Percentiles rank a stretch among this genome's conserved stretches.
Evolutionary conservation across 2,888 invertebrate genomes (phyloP).

Genomic region (Automeris io): DNA sequence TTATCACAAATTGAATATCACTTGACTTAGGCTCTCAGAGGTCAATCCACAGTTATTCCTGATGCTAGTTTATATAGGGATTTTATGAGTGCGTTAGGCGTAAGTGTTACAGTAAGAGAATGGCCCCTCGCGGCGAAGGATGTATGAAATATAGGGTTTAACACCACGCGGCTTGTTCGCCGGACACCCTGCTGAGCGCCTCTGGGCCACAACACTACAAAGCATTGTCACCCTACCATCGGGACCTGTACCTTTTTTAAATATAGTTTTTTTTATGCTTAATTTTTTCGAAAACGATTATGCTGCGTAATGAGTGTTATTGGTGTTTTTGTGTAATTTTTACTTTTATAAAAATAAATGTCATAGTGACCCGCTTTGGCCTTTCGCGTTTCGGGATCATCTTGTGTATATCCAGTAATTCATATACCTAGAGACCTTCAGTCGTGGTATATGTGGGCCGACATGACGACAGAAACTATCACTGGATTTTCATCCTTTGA

Average conservation of each 20-base stretch:
- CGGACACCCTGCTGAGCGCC: slow-evolving; percentile 43
- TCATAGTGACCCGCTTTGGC: too few species aligned
- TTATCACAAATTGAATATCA: not conserved
- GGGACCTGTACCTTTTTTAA: not conserved
- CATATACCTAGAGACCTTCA: too few species aligned
- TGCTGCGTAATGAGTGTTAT: too few species aligned
- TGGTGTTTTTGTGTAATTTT: too few species aligned
- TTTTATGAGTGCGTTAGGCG: slow-evolving; percentile 52
- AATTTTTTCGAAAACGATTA: too few species aligned
- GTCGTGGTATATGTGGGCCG: too few species aligned
- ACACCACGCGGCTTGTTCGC: slow-evolving; percentile 62
- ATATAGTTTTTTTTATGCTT: slow-evolving; percentile 7
- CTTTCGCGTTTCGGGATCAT: too few species aligned
- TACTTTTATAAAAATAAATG: too few species aligned
- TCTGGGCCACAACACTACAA: slow-evolving; percentile 6
- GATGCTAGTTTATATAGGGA: slow-evolving; percentile 40
- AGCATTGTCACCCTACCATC: not conserved
- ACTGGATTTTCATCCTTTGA: too few species aligned
- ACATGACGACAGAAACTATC: too few species aligned
- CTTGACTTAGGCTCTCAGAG: not conserved
- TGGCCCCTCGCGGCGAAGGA: slow-evolving; percentile 50
- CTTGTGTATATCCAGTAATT: too few species aligned
- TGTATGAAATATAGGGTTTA: slow-evolving; percentile 70
- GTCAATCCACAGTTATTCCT: slow-evolving; percentile 16
- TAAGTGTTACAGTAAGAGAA: slow-evolving; percentile 46